These are phyloP conservation scores for Acrocephalus kingi DNA, from an alignment of 2,113 vertebrate species.

Conservation along the genomic window DNA sequence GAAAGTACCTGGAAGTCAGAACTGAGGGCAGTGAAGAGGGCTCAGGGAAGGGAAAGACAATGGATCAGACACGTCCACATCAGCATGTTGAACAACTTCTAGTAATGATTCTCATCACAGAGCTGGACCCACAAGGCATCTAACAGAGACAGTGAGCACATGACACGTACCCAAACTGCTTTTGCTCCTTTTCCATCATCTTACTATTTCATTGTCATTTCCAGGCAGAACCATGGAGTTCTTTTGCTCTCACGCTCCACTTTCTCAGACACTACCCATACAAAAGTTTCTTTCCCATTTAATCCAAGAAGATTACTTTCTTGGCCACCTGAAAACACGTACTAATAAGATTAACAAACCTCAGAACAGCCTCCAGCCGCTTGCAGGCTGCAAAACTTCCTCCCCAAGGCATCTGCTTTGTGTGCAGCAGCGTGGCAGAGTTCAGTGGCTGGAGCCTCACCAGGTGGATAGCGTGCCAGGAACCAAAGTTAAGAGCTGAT, in stretches of 20 bases:
- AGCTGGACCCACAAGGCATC: background rate
- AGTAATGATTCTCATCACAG: background rate
- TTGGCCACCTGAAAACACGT: background rate
- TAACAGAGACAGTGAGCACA: fast-evolving
- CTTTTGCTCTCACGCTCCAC: fast-evolving
- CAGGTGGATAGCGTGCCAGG: background rate
- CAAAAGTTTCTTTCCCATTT: background rate
- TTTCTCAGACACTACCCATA: background rate
- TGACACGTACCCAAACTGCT: background rate
- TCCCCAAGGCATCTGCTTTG: background rate
- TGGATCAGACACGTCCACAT: background rate
- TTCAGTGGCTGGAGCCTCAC: background rate
- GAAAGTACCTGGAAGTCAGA: background rate
- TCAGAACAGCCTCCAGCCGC: background rate
- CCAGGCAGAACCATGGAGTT: background rate
- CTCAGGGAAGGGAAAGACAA: background rate
- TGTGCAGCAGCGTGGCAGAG: background rate
- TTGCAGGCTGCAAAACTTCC: background rate
- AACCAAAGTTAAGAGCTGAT: background rate
- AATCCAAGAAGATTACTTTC: background rate
- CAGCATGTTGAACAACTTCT: background rate
- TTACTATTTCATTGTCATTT: background rate
- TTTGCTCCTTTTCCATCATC: background rate
- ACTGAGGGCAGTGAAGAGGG: background rate
- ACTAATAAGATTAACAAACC: background rate